Evolutionary conservation across 1,140 invertebrate genomes (phyloP), one percentile per base, ranked within the genome.

Genomic region (Drosophila setifemur): DNA sequence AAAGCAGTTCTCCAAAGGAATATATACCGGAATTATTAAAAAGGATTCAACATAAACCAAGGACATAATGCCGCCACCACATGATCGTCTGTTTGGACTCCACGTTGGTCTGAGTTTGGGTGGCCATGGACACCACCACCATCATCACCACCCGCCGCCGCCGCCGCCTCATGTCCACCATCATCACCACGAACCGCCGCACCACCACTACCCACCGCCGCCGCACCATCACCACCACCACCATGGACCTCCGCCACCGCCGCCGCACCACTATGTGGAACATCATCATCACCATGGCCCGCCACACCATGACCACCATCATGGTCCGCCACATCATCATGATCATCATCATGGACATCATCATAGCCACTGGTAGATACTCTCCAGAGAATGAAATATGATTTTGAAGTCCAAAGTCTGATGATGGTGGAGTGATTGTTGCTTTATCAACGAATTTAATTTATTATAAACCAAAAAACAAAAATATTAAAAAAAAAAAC

Each of bases 51-150:
- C 5, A 8, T 4, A 37, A 28, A 6, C 6, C 3, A 23, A 25
- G 18, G n/a, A 35, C 19, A 29, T 18, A 16, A 85, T 85, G 78
- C n/a, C 78, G 52, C 78, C 78, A 23, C 78, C 78, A 73, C 42
- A 82, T 11, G 49, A 83, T 29, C 74, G 78, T 28, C 60, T 85
- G 6, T 83, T 85, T n/a, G 79, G 79, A 35, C 79, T 83, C 26
- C 74, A 78, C 2, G 18, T 83, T 4, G 79, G 79, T 2, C 16
- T 83, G 44, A 42, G 52, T 21, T 8, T 83, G 42, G 79, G 78
- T 8, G 63, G 67, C 4, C 55, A 73, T 23, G 49, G 53, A 19
- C 52, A 68, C 5, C 74, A 70, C 14, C 69, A 77, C 9, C 66
- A 72, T n/a, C 54, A 71, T 6, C 70, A 79, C 14, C 63, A 50